Conservation (phyloP, 1,140 invertebrate species). For the Harlomillsia oculata region DNA sequence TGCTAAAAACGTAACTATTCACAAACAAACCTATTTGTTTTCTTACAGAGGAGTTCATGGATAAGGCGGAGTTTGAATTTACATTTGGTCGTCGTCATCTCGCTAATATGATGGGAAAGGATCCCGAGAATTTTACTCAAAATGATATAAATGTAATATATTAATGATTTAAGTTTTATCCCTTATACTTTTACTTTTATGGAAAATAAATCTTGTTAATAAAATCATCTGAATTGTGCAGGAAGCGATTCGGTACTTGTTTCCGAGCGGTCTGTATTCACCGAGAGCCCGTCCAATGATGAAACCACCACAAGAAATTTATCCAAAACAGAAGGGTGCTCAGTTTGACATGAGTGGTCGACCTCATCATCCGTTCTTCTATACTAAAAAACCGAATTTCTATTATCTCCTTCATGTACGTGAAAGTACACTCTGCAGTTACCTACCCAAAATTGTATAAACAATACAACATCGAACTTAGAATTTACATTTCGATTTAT, state of each 20-base stretch:
- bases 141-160: constrained; percentile 67
- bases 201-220: neutral
- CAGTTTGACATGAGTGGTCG: constrained; percentile 81
- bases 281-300: constrained; percentile 70
- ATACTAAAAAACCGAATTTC: constrained; percentile 74
- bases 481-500: constrained; percentile 6
- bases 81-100: constrained; percentile 87
- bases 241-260: constrained; percentile 79
- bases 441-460: constrained; percentile 2
- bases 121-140: constrained; percentile 77
- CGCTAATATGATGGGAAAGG: constrained; percentile 96
- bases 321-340: constrained; percentile 72
- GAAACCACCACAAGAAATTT: constrained; percentile 74
- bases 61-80: constrained; percentile 67
- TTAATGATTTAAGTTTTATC: neutral
- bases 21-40: neutral
- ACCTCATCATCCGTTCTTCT: constrained; percentile 81
- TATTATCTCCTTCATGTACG: constrained; percentile 69
- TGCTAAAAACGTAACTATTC: neutral
- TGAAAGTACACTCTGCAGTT: neutral
- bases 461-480: constrained; percentile 38
- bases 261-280: constrained; percentile 82
- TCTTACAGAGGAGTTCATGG: constrained; percentile 66
- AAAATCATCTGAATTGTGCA: constrained; percentile 41
- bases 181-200: neutral